Evolutionary conservation across 53 echinoderm and acorn worm species (phyloP).

Genomic region (Temnopleurus reevesii): DNA sequence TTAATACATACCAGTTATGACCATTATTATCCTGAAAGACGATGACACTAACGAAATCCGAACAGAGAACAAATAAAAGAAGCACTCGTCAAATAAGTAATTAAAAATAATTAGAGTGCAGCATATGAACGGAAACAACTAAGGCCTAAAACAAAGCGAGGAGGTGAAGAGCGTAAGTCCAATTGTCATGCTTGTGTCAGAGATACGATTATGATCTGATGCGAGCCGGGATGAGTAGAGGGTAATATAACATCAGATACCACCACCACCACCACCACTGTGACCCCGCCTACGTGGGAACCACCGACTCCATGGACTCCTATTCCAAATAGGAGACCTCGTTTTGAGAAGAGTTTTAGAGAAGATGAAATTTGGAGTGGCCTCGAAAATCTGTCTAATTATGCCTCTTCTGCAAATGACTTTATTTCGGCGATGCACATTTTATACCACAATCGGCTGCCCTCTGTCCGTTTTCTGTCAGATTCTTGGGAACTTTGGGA

Average conservation of each 20-base stretch:
- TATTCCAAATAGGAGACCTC: neutral
- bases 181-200: neutral
- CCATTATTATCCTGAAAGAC: neutral
- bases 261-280: neutral
- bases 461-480: constrained; percentile 8
- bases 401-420: neutral
- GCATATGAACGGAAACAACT: too few relatives aligned
- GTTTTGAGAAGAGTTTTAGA: neutral
- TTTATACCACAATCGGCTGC: neutral
- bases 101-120: too few relatives aligned
- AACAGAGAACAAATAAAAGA: neutral
- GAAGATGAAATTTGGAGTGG: neutral
- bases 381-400: constrained; percentile 15
- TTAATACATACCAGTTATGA: neutral
- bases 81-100: too few relatives aligned
- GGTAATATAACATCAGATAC: neutral
- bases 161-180: neutral
- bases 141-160: neutral
- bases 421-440: neutral
- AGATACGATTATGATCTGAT: neutral
- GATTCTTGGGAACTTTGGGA: neutral
- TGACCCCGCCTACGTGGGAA: neutral
- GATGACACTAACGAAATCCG: neutral
- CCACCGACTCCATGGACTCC: neutral
- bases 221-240: neutral